phyloP scores from a whole-genome alignment of 2,888 invertebrate species.

The Drosophila hamatofila region DNA sequence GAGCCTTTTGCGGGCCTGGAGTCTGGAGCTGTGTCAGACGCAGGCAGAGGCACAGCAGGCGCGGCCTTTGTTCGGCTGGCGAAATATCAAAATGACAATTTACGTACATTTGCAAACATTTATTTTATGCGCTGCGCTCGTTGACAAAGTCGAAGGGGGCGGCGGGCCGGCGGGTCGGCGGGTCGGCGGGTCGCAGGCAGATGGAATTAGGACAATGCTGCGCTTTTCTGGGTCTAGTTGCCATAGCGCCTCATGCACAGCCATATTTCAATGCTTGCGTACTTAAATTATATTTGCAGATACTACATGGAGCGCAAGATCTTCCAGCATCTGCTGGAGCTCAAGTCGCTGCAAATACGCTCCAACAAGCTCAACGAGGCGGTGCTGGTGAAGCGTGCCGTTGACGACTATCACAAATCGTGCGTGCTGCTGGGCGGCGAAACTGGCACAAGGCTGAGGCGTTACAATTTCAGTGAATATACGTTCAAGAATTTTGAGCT shows the following conservation, averaged over 20 bases:
- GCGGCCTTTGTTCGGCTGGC: slow-evolving; percentile 61
- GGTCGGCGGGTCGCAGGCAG: background rate
- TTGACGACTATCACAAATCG: slow-evolving; percentile 93
- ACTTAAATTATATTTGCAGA: slow-evolving; percentile 85
- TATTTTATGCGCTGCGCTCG: slow-evolving; percentile 56
- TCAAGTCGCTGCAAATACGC: slow-evolving; percentile 96
- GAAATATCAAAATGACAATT: slow-evolving; percentile 78
- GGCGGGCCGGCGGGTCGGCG: slow-evolving; percentile 8
- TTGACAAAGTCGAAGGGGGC: slow-evolving; percentile 11
- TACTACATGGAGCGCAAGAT: slow-evolving; percentile 96
- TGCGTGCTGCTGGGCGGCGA: slow-evolving; percentile 88
- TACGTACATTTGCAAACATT: slow-evolving; percentile 73
- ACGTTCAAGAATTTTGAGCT: slow-evolving; percentile 93
- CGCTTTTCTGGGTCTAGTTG: slow-evolving; percentile 32
- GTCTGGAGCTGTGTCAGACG: slow-evolving; percentile 28
- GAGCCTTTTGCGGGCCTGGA: background rate
- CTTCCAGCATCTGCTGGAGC: slow-evolving; percentile 95
- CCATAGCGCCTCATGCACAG: slow-evolving; percentile 8
- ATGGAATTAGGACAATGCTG: slow-evolving; percentile 27
- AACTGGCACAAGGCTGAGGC: slow-evolving; percentile 86
- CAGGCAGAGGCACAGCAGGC: slow-evolving; percentile 58
- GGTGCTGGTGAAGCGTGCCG: slow-evolving; percentile 93
- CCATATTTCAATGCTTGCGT: slow-evolving; percentile 1
- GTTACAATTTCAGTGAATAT: slow-evolving; percentile 89
- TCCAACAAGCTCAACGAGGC: slow-evolving; percentile 95